Base-by-base conservation (phyloP, 2,797 vertebrate genomes). In the Petrocephalus schoutedeni region DNA sequence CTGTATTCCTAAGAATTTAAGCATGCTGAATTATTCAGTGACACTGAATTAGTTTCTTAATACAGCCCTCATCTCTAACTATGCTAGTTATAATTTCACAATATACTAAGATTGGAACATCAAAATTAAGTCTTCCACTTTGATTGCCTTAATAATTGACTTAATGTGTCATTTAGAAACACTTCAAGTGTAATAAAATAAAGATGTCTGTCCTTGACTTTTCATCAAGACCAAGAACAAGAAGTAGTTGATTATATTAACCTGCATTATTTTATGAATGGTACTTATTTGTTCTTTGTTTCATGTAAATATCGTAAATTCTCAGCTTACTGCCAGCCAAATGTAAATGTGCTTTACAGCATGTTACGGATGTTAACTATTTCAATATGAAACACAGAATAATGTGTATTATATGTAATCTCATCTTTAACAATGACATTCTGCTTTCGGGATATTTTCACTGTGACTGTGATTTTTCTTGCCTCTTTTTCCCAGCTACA, bases 51-150 rank as follows among this genome's bases (percentile, higher is more conserved):
- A 12, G 51, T 56, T 84, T 84, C 53, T 23, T 84, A 53, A 84
- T 23, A 84, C 10, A 32, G 49, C 45, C 91, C 89, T 91, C 59
- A 89, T 91, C 89, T 89, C 86, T 28, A 58, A 58, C 59, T 80
- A 87, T 87, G 87, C 84, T 89, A 84, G 21, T 80, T 32, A 41
- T 45, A 89, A 90, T 90, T 90, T 89, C 88, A 89, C 86, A 90
- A 89, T 89, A 88, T 89, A 89, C 87, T 91, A 86, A 90, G 89
- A 90, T 88, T 89, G 86, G 58, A 86, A 85, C 87, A 89, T 88
- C 87, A 87, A 88, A 90, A 91, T 90, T 87, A 88, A 89, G 23
- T n/a, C 71, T 54, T 87, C 16, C 58, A 19, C 57, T 53, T 61
- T 82, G 87, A 89, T 82, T 67, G 67, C 67, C 9, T 8, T 36